Percentiles rank a stretch among this genome's conserved stretches.
These are phyloP conservation scores for Trilocha varians DNA, from an alignment of 2,888 invertebrate genomes.

Conservation along the genomic window DNA sequence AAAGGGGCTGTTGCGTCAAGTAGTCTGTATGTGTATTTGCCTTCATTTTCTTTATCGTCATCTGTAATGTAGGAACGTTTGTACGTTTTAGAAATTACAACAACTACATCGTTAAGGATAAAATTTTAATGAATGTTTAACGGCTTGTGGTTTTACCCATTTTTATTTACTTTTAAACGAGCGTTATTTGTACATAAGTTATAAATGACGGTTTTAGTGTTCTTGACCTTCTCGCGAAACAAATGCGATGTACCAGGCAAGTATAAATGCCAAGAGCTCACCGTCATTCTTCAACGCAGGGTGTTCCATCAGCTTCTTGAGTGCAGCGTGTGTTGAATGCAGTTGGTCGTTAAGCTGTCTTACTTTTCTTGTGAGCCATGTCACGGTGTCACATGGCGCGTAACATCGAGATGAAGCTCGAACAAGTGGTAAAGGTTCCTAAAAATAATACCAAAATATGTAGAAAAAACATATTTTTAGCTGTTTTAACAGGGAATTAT, in stretches of 20 bases:
- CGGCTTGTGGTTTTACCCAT: too few relatives aligned
- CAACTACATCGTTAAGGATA: neutral
- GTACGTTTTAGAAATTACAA: neutral
- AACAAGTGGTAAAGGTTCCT: slow-evolving; percentile 55
- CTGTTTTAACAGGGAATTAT: neutral
- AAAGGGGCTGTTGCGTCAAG: slow-evolving; percentile 75
- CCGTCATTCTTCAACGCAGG: slow-evolving; percentile 36
- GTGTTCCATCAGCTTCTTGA: slow-evolving; percentile 52
- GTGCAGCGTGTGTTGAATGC: slow-evolving; percentile 54
- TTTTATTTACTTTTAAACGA: too few relatives aligned
- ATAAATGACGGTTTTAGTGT: too few relatives aligned
- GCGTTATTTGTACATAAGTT: too few relatives aligned
- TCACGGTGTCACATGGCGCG: slow-evolving; percentile 76
- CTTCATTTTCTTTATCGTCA: slow-evolving; percentile 50
- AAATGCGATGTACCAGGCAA: neutral
- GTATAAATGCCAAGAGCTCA: slow-evolving; percentile 8
- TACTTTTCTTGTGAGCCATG: slow-evolving; percentile 71
- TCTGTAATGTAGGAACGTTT: slow-evolving; percentile 19
- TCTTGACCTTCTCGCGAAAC: neutral
- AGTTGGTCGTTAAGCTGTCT: slow-evolving; percentile 71
- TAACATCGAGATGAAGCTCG: slow-evolving; percentile 72
- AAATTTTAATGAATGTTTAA: too few relatives aligned
- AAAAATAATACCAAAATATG: slow-evolving; percentile 5
- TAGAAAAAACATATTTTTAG: neutral
- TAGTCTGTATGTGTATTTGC: slow-evolving; percentile 65